Percentiles rank a stretch among this genome's conserved stretches.
phyloP scores from a whole-genome alignment of 2,888 invertebrate genomes.

The Microctonus brassicae region DNA sequence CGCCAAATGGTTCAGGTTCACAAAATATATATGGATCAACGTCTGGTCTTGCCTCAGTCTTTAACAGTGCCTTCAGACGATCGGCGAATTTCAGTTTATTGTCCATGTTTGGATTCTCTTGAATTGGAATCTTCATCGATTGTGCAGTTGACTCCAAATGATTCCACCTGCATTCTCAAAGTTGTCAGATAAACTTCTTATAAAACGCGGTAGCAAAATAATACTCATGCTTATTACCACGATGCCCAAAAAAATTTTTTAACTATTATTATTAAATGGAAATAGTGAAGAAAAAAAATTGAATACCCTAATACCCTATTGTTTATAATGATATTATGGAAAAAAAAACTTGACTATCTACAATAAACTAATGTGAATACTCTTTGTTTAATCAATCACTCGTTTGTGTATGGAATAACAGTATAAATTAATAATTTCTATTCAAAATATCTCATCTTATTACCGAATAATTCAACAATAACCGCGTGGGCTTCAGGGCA shows the following conservation, averaged over 20 bases:
- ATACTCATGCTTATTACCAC: slow-evolving; percentile 33
- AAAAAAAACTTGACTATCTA: slow-evolving; percentile 1
- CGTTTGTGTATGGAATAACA: not conserved
- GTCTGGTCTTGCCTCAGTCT: slow-evolving; percentile 65
- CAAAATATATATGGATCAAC: slow-evolving; percentile 71
- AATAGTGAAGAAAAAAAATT: slow-evolving; percentile 38
- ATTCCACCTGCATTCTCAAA: slow-evolving; percentile 64
- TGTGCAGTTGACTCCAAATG: slow-evolving; percentile 47
- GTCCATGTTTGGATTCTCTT: slow-evolving; percentile 62
- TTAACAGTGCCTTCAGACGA: slow-evolving; percentile 68
- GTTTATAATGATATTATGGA: too few relatives aligned
- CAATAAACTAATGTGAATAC: not conserved
- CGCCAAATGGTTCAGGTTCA: slow-evolving; percentile 66
- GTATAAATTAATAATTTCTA: not conserved
- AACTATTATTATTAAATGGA: not conserved
- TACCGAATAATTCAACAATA: not conserved
- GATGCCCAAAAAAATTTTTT: slow-evolving; percentile 43
- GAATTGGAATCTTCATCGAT: slow-evolving; percentile 63
- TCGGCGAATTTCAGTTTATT: slow-evolving; percentile 70
- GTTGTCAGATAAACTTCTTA: slow-evolving; percentile 50
- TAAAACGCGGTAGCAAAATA: slow-evolving; percentile 2
- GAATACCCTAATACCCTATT: not conserved
- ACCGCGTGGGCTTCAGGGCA: slow-evolving; percentile 1
- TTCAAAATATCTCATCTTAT: not conserved
- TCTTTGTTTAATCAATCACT: not conserved